Evolutionary conservation across 2,113 vertebrate species (phyloP).

Genomic region (Bothrops jararaca): DNA sequence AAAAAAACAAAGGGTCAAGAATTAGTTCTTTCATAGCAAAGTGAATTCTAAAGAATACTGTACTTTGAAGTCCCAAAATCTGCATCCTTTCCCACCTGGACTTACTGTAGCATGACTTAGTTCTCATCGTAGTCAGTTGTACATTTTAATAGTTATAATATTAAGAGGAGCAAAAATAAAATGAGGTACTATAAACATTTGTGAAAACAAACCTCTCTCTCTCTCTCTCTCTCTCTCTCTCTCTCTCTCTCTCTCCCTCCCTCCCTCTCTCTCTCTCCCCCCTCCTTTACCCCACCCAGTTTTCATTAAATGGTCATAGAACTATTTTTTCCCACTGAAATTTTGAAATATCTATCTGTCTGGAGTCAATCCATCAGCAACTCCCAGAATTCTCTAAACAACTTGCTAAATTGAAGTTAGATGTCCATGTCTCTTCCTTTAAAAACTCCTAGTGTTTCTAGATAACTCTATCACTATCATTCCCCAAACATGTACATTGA

Average conservation of each 20-base stretch:
- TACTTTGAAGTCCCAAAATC: background rate
- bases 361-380: background rate
- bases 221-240: background rate
- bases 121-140: background rate
- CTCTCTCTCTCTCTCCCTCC: no score
- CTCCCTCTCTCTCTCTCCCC: background rate
- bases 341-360: background rate
- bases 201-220: background rate
- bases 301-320: background rate
- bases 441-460: background rate
- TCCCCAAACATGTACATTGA: background rate
- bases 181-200: background rate
- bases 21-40: no score
- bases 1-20: no score
- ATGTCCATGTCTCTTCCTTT: background rate
- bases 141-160: background rate
- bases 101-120: background rate
- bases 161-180: background rate
- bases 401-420: background rate
- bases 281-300: no score
- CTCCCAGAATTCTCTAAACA: background rate
- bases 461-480: background rate
- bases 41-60: background rate
- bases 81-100: background rate
- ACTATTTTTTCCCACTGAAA: background rate